A percentile compares a stretch with the other conserved stretches of the same genome.
Evolutionary conservation across 2,797 vertebrate genomes (phyloP).

Genomic region (Gobio occitaniae): DNA sequence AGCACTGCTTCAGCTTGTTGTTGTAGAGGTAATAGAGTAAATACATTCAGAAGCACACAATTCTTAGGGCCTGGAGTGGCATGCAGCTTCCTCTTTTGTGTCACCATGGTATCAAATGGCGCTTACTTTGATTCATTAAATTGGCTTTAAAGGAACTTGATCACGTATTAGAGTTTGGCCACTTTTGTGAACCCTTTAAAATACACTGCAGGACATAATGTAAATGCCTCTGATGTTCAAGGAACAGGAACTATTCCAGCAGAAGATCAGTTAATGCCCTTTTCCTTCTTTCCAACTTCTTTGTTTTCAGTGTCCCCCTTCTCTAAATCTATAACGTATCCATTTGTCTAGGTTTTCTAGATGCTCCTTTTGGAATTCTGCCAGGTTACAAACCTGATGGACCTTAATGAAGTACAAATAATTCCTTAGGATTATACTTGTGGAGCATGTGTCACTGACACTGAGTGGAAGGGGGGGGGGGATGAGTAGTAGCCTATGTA

Average conservation of each 20-base stretch:
- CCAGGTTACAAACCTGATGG: conserved; percentile 59
- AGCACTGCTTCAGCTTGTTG: conserved; percentile 6
- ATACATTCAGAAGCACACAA: conserved; percentile 37
- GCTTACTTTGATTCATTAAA: conserved; percentile 34
- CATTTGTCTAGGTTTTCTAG: conserved; percentile 19
- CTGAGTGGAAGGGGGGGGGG: no score
- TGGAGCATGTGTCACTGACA: not conserved
- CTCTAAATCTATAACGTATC: conserved; percentile 21
- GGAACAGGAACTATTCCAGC: conserved; percentile 5
- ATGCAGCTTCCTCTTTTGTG: conserved; percentile 1
- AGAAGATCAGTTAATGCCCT: conserved; percentile 9
- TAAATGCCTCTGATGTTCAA: conserved; percentile 34
- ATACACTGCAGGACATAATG: conserved; percentile 36
- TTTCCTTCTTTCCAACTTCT: conserved; percentile 11
- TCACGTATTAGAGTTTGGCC: conserved; percentile 34
- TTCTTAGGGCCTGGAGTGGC: conserved; percentile 13
- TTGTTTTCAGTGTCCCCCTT: not conserved
- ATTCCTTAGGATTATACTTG: conserved; percentile 17
- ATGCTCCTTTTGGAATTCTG: conserved; percentile 47
- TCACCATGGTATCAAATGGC: conserved; percentile 8
- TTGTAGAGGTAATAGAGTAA: conserved; percentile 39
- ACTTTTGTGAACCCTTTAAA: conserved; percentile 44
- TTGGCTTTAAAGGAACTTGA: conserved; percentile 30
- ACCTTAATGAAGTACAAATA: conserved; percentile 48
- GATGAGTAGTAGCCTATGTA: not conserved